A percentile compares a stretch with the other conserved stretches of the same genome.
These are phyloP conservation scores for Eueides isabella DNA, from an alignment of 1,140 invertebrate species.

Conservation along the genomic window DNA sequence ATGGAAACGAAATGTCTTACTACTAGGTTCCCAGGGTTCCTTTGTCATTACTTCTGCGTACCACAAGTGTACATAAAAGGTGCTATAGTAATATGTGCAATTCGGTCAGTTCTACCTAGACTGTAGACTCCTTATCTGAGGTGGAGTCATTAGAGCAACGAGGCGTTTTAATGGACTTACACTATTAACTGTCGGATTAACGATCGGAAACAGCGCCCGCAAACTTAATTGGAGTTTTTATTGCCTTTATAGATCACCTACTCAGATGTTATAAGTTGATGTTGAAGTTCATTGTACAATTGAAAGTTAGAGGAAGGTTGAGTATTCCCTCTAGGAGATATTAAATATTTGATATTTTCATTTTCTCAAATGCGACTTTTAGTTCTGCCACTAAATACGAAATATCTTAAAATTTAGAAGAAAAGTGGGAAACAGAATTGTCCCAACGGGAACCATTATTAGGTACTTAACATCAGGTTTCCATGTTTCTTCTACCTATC, in stretches of 20 bases:
- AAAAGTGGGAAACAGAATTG: neutral
- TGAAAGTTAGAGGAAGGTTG: neutral
- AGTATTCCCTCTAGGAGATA: neutral
- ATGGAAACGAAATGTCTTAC: too few species aligned
- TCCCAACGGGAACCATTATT: neutral
- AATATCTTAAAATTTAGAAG: too few species aligned
- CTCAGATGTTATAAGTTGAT: conserved; percentile 33
- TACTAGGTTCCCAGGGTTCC: too few species aligned
- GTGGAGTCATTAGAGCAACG: conserved; percentile 40
- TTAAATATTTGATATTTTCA: neutral
- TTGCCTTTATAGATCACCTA: conserved; percentile 40
- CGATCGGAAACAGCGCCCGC: conserved; percentile 34
- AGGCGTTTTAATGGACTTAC: conserved; percentile 42
- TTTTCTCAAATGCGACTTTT: neutral
- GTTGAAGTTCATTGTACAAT: neutral
- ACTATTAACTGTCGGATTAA: conserved; percentile 42
- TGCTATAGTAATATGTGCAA: neutral
- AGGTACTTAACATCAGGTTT: neutral
- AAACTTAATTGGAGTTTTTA: conserved; percentile 41
- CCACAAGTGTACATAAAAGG: too few species aligned
- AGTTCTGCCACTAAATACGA: neutral
- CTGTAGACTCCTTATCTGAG: conserved; percentile 29
- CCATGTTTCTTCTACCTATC: neutral
- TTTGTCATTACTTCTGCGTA: too few species aligned
- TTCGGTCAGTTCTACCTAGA: conserved; percentile 20